Evolutionary conservation across 2,888 invertebrate genomes (phyloP).

Genomic region (Diarsia brunnea): DNA sequence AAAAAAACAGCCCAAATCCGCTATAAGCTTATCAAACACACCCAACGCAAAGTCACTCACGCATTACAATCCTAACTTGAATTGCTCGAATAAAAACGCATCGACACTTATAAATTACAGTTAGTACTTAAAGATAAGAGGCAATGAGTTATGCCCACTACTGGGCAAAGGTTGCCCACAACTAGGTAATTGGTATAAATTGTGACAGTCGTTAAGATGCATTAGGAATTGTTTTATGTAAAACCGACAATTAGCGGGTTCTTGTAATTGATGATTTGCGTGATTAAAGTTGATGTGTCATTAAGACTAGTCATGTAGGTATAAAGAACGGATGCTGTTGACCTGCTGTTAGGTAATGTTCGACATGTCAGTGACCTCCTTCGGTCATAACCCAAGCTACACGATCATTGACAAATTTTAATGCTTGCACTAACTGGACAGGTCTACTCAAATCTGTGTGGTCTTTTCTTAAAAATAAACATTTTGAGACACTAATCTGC

Average conservation of each 20-base stretch:
- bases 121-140: conserved; percentile 44
- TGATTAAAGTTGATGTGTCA: conserved; percentile 2
- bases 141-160: conserved; percentile 61
- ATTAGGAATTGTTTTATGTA: conserved; percentile 47
- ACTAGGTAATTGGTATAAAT: conserved; percentile 61
- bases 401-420: no score
- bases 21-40: conserved; percentile 62
- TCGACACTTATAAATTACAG: conserved; percentile 69
- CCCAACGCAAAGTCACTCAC: conserved; percentile 75
- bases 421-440: no score
- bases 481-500: no score
- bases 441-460: no score
- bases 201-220: conserved; percentile 43
- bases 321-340: background rate
- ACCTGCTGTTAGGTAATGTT: no score
- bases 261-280: conserved; percentile 44
- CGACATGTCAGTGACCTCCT: no score
- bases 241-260: conserved; percentile 44
- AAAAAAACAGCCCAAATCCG: conserved; percentile 19
- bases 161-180: conserved; percentile 62
- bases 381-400: no score
- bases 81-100: conserved; percentile 86
- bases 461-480: no score
- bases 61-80: conserved; percentile 82
- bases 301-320: background rate